Conservation (phyloP, 2,113 vertebrate genomes). For the Hippopotamus amphibius region DNA sequence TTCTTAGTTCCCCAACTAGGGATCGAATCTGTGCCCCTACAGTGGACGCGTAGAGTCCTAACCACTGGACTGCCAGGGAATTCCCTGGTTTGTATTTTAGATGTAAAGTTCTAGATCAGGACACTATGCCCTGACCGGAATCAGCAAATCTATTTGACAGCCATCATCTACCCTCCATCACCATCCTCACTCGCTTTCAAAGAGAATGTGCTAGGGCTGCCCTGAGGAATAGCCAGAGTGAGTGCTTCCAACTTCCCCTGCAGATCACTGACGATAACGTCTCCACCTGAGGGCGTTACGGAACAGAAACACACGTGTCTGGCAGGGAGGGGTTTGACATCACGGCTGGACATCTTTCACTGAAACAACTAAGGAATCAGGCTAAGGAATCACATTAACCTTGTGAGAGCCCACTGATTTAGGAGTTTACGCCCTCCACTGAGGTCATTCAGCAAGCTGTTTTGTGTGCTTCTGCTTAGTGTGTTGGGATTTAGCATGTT, state of each 20-base stretch:
- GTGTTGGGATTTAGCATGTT: constrained; percentile 73
- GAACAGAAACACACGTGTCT: not conserved
- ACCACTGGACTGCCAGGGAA: not conserved
- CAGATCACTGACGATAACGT: not conserved
- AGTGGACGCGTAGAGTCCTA: not conserved
- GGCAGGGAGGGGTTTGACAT: not conserved
- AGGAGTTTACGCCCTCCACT: constrained; percentile 59
- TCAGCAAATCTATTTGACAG: not conserved
- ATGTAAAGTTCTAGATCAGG: not conserved
- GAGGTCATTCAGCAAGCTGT: constrained; percentile 81
- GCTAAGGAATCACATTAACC: constrained; percentile 38
- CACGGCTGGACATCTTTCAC: fast-evolving
- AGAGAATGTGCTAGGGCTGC: not conserved
- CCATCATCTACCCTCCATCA: not conserved
- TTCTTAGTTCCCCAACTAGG: not conserved
- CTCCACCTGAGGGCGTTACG: not conserved
- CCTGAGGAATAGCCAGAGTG: not conserved
- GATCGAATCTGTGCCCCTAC: not conserved
- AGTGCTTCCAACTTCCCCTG: not conserved
- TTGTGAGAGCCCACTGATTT: constrained; percentile 58
- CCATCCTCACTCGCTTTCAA: not conserved
- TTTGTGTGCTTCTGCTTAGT: constrained; percentile 84
- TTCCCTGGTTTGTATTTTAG: not conserved
- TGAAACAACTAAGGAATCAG: not conserved
- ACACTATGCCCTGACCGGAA: not conserved